Evolutionary conservation across 2,888 invertebrate genomes (phyloP).

Genomic region (Erebia ligea): DNA sequence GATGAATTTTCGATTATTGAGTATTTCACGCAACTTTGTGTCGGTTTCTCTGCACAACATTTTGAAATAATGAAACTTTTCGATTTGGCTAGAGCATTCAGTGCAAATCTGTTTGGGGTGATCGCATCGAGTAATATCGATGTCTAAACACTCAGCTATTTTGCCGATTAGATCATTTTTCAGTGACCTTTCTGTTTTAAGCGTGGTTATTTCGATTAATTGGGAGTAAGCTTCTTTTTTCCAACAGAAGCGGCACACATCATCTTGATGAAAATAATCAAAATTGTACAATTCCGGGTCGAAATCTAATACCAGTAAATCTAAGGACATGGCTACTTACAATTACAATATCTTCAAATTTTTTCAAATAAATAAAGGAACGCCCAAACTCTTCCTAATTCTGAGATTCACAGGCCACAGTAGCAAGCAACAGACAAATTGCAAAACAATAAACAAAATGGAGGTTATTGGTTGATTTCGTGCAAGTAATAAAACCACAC

Average conservation of each 20-base stretch:
- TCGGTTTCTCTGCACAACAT: slow-evolving; percentile 60
- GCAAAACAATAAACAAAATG: no score
- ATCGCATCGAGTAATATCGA: slow-evolving; percentile 51
- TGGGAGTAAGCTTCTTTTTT: slow-evolving; percentile 52
- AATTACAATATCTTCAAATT: neutral
- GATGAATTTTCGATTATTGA: slow-evolving; percentile 24
- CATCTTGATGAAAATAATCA: slow-evolving; percentile 63
- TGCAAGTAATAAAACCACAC: no score
- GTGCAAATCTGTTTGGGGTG: slow-evolving; percentile 60
- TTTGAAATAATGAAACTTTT: slow-evolving; percentile 63
- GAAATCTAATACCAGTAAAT: slow-evolving; percentile 21
- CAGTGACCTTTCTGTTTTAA: slow-evolving; percentile 13
- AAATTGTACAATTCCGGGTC: slow-evolving; percentile 54
- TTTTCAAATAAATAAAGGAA: neutral
- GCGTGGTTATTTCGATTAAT: slow-evolving; percentile 36
- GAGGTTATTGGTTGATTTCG: no score
- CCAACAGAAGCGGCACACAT: slow-evolving; percentile 72
- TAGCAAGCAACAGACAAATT: no score
- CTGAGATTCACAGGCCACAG: no score
- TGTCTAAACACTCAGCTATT: slow-evolving; percentile 60
- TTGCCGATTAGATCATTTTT: slow-evolving; percentile 51
- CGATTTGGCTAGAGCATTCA: slow-evolving; percentile 56
- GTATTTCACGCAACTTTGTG: slow-evolving; percentile 53
- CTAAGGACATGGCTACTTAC: slow-evolving; percentile 23
- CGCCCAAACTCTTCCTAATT: no score